Evolutionary conservation across 2,797 vertebrate species (phyloP), one percentile per base, ranked within the genome.

Genomic region (Pogoniulus pusillus): DNA sequence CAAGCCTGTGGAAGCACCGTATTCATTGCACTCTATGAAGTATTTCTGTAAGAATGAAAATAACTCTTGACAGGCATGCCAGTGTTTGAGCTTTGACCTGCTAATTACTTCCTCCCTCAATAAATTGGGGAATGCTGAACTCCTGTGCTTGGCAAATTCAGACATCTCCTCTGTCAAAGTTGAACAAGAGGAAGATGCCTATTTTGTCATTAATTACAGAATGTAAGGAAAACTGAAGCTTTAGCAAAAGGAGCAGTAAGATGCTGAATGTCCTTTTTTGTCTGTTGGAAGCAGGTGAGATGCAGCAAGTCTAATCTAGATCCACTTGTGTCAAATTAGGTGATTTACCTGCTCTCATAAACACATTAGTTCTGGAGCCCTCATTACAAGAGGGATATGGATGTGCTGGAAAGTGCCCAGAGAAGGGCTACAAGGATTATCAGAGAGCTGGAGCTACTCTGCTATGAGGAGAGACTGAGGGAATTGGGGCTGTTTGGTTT

Each of bases 81-180:
- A 34, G 19, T 23, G 6, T 81, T 82, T 69, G 80, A 92, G 43
- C 94, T 94, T 90, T 93, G 87, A 88, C 82, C 85, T 64, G 22
- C 55, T 91, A 69, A 74, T 85, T 39, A 83, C 78, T 96, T 96
- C 85, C 87, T 94, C 64, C 53, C 76, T 85, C 59, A 74, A 1
- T 89, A 17, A 84, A 45, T 4, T 11, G 8, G 91, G 58, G 49
- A 88, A 59, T 3, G 3, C 30, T 74, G 66, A 85, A 68, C 78
- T 74, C 49, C 65, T 53, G 16, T 53, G n/a, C 51, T 88, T 76
- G 37, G 37, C 43, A 72, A 58, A 72, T 64, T 64, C 63, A 68
- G 30, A 8, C 47, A 82, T 53, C 72, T 93, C 15, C 78, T 66
- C 84, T 85, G 45, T 79, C 39, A 60, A 23, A 68, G 34, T 16